A percentile compares a stretch with the other conserved stretches of the same genome.
These are phyloP conservation scores for Peromyscus californicus DNA, from an alignment of 2,113 vertebrate species.

Conservation along the genomic window DNA sequence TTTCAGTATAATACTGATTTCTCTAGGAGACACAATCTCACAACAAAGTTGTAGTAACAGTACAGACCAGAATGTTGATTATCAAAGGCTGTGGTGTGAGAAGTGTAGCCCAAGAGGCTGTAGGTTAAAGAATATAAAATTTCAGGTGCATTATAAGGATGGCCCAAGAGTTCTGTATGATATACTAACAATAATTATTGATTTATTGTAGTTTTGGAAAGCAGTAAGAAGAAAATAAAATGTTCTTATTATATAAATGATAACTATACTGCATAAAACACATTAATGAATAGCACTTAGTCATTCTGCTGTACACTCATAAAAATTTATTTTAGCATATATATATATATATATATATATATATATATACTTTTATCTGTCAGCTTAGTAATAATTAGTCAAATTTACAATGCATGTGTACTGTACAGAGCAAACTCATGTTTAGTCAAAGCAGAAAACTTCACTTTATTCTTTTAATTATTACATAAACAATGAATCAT, in stretches of 20 bases:
- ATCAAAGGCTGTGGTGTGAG: not conserved
- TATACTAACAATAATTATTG: not conserved
- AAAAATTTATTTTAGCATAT: not conserved
- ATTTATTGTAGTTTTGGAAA: not conserved
- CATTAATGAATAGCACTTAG: not conserved
- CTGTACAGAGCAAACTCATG: not conserved
- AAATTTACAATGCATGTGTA: not conserved
- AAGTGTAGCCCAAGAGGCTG: not conserved
- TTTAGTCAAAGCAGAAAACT: not conserved
- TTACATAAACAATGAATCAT: conserved; percentile 6
- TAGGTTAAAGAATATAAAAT: not conserved
- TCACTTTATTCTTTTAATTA: not conserved
- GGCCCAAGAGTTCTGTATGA: too few relatives aligned
- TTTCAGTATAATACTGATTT: not conserved
- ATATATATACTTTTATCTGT: not conserved
- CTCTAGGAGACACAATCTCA: not conserved
- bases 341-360: not conserved
- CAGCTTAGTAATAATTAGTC: not conserved
- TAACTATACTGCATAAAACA: not conserved
- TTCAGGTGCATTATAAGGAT: not conserved
- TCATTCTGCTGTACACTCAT: not conserved
- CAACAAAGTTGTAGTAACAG: not conserved
- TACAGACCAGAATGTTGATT: not conserved
- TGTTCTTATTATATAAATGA: not conserved
- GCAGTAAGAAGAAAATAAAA: not conserved